These are phyloP conservation scores for Dicrostonyx torquatus DNA, from an alignment of 2,797 vertebrate genomes.

Conservation along the genomic window DNA sequence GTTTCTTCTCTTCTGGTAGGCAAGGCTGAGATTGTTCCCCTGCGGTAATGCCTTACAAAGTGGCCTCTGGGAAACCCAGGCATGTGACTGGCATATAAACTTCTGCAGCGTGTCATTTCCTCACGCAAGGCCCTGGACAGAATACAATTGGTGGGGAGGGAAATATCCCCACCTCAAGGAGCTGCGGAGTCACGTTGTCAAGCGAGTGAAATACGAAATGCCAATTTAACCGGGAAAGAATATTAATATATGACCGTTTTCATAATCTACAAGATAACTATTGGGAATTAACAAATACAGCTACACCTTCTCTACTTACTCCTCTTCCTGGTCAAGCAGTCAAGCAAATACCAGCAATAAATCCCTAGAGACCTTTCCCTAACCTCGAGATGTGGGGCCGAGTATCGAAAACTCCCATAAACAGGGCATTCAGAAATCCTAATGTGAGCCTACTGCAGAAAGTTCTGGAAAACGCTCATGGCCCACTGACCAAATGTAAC, in stretches of 20 bases:
- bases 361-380: not conserved
- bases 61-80: not conserved
- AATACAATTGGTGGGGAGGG: not conserved
- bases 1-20: not conserved
- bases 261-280: not conserved
- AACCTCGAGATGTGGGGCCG: constrained; percentile 4
- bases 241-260: not conserved
- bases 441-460: constrained; percentile 17
- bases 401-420: constrained; percentile 50
- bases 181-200: not conserved
- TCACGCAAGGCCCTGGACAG: constrained; percentile 7
- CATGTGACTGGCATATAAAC: not conserved
- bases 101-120: not conserved
- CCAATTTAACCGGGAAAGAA: not conserved
- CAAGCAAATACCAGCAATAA: constrained; percentile 6
- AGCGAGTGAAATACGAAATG: not conserved
- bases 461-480: constrained; percentile 63
- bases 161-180: not conserved
- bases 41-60: accelerated
- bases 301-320: not conserved
- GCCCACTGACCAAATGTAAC: constrained; percentile 74
- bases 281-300: not conserved
- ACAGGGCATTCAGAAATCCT: constrained; percentile 46
- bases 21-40: not conserved
- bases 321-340: constrained; percentile 29